Evolutionary conservation across 2,113 vertebrate genomes (phyloP).

Genomic region (Urocitellus parryii): DNA sequence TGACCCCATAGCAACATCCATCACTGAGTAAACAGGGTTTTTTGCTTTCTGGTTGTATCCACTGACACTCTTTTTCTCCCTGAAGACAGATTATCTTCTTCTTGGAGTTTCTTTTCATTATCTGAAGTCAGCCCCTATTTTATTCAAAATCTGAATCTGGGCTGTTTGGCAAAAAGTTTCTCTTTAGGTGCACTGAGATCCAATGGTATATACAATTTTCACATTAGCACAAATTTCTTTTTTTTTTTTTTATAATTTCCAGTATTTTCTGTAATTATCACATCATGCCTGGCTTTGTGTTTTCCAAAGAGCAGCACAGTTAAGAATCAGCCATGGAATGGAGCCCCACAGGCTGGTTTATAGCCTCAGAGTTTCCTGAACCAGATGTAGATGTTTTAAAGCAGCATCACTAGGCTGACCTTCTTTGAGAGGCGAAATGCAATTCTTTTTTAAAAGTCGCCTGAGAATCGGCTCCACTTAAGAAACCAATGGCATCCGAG

Average conservation of each 20-base stretch:
- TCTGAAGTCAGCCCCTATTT: constrained; percentile 23
- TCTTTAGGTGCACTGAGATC: not conserved
- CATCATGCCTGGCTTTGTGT: not conserved
- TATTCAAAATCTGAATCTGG: not conserved
- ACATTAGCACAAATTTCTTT: not conserved
- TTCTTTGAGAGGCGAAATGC: constrained; percentile 77
- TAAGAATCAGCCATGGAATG: not conserved
- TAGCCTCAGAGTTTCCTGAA: constrained; percentile 23
- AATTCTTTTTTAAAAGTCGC: constrained; percentile 76
- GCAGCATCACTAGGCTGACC: not conserved
- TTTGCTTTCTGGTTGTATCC: constrained; percentile 58
- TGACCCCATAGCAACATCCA: constrained; percentile 34
- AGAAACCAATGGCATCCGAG: constrained; percentile 84
- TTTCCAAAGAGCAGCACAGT: not conserved
- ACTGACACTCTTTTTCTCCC: constrained; percentile 61
- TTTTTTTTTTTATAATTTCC: not conserved
- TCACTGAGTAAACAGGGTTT: constrained; percentile 52
- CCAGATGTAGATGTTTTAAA: constrained; percentile 27
- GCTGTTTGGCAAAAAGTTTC: not conserved
- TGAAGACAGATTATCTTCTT: constrained; percentile 53
- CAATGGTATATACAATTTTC: not conserved
- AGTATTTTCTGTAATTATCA: not conserved
- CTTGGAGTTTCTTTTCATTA: constrained; percentile 7
- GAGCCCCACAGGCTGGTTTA: not conserved
- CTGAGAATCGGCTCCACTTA: constrained; percentile 86